Conservation (phyloP, 1,140 invertebrate species). For the Aphelinus certus region DNA sequence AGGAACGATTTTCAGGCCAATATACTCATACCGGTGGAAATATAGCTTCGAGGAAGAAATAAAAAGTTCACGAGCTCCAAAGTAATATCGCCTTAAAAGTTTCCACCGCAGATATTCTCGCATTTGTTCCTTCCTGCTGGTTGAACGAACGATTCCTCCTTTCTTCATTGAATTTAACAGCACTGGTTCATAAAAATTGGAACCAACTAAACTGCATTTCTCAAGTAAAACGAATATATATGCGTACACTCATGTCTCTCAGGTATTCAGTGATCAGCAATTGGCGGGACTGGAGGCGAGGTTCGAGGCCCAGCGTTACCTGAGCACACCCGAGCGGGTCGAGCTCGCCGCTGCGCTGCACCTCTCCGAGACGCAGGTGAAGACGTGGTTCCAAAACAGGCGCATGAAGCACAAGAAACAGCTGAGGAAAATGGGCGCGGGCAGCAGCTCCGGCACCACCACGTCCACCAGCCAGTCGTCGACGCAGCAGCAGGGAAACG, state of each 20-base stretch:
- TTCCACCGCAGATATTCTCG: no score
- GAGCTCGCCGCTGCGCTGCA: slow-evolving; percentile 92
- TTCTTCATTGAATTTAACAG: no score
- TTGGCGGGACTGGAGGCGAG: slow-evolving; percentile 93
- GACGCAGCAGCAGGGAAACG: slow-evolving; percentile 44
- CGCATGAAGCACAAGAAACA: slow-evolving; percentile 98
- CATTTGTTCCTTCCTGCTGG: no score
- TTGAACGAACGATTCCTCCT: no score
- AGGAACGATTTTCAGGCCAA: no score
- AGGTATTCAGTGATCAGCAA: slow-evolving; percentile 95
- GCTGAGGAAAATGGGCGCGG: slow-evolving; percentile 77
- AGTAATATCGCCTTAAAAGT: no score
- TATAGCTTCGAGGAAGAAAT: no score
- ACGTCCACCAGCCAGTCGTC: slow-evolving; percentile 42
- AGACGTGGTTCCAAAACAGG: slow-evolving; percentile 98
- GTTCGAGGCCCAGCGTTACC: slow-evolving; percentile 95
- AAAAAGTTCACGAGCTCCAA: no score
- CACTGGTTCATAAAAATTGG: no score
- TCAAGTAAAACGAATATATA: neutral
- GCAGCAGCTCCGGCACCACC: slow-evolving; percentile 48
- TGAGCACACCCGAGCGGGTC: slow-evolving; percentile 95
- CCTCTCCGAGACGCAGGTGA: slow-evolving; percentile 97
- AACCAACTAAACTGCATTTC: no score
- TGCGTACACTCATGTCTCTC: slow-evolving; percentile 20
- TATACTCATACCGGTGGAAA: no score